Conservation (phyloP, 2,797 vertebrate species). For the Pseudopleuronectes americanus region DNA sequence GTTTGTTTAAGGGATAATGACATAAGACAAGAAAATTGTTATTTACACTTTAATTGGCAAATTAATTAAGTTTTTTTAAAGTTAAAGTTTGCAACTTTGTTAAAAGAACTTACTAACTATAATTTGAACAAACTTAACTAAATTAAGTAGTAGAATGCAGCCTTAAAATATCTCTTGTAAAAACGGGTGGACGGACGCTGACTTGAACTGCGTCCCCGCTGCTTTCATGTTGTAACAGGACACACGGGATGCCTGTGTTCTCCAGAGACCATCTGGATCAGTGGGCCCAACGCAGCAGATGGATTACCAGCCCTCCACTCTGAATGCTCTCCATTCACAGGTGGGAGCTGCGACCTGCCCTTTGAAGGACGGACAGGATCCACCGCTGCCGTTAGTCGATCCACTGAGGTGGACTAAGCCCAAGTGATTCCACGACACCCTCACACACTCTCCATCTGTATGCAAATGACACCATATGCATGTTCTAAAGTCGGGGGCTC, state of each 20-base stretch:
- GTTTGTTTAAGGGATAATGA: no score
- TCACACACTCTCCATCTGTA: constrained; percentile 81
- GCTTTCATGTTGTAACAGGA: constrained; percentile 84
- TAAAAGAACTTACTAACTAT: no score
- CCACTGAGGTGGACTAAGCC: constrained; percentile 52
- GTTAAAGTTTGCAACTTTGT: no score
- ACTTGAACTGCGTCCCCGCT: constrained; percentile 53
- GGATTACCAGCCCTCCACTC: constrained; percentile 67
- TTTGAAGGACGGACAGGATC: constrained; percentile 72
- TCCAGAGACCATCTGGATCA: constrained; percentile 78
- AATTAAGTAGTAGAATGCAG: no score
- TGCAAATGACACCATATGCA: constrained; percentile 68
- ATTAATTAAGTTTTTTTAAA: no score
- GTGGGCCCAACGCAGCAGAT: constrained; percentile 68
- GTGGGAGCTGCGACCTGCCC: constrained; percentile 75
- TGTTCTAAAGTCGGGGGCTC: no score
- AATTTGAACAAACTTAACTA: no score
- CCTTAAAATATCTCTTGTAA: no score
- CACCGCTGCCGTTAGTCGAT: constrained; percentile 69
- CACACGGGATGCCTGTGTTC: constrained; percentile 70
- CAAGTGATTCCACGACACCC: constrained; percentile 71
- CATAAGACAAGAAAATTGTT: no score
- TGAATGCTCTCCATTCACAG: constrained; percentile 78
- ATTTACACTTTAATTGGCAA: no score
- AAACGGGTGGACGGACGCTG: constrained; percentile 31